These are phyloP conservation scores for Petrosia ficiformis DNA, from an alignment of 37 sponge, comb jelly and placozoan genomes.

Conservation along the genomic window DNA sequence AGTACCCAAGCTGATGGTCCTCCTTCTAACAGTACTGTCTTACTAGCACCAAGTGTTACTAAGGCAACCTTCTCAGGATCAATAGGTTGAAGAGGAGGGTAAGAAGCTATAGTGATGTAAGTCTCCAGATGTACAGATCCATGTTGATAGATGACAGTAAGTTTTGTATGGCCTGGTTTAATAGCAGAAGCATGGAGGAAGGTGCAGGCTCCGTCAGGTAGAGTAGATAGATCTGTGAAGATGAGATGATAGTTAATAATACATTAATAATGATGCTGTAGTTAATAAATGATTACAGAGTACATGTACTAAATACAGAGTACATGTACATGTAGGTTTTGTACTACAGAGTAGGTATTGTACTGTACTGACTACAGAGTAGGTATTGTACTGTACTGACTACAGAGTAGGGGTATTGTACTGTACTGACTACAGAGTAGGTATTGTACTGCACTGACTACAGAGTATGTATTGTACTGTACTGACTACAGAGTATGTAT, in stretches of 20 bases:
- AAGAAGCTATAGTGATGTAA: conserved; percentile 74
- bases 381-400: too few relatives aligned
- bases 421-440: too few relatives aligned
- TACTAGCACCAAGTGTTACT: conserved; percentile 73
- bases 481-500: too few relatives aligned
- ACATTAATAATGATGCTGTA: too few relatives aligned
- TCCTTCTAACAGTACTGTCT: conserved; percentile 72
- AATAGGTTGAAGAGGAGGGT: conserved; percentile 45
- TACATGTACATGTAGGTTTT: too few relatives aligned
- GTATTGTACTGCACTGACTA: too few relatives aligned
- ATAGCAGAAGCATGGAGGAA: conserved; percentile 43
- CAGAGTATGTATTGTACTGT: too few relatives aligned
- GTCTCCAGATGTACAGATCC: conserved; percentile 30
- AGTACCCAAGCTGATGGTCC: conserved; percentile 83
- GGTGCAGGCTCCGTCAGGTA: conserved; percentile 50
- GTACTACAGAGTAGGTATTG: too few relatives aligned
- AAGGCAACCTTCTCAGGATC: conserved; percentile 72
- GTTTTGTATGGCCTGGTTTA: conserved; percentile 57
- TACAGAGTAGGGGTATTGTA: too few relatives aligned
- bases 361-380: too few relatives aligned
- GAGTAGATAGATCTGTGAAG: conserved; percentile 24
- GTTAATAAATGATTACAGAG: too few relatives aligned
- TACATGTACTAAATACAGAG: too few relatives aligned
- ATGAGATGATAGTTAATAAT: conserved; percentile 14
- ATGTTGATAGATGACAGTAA: conserved; percentile 40